Base-by-base conservation (phyloP, 1,140 invertebrate species). In the Berghia stephanieae region DNA sequence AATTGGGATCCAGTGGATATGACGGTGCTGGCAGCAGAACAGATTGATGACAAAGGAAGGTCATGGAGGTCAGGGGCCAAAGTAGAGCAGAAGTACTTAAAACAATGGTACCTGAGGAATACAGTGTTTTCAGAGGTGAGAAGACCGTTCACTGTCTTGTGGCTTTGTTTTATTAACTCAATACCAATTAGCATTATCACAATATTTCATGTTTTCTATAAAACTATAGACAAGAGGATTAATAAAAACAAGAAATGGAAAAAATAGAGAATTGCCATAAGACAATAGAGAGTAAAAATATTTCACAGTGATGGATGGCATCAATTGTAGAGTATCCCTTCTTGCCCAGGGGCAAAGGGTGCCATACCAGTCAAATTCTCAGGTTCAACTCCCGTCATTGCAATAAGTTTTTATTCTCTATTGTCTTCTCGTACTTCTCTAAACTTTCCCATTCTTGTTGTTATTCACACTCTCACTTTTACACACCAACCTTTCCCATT, bases 1-100 rank as follows among this genome's bases (percentile, higher is more conserved):
- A 98, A 99, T 91, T 99, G 98, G 98, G 98, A 99, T 92, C 98
- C 98, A 0, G 91, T 99, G 1, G 98, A 99, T 91, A 89, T 96
- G 88, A 99, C 98, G 18, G 98, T 99, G 5, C 88, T 99, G 74
- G 98, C 98, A 24, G 94, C 99, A 91, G 98, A 99, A 89, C 98
- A 99, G 81, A 92, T 99, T 38, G 96, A 98, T 91, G 92, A 93
- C 57, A 92, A 95, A 87, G 96, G 96, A 31, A 92, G 91, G 81
- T 98, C 97, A 0, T 99, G 98, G 98, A 91, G 98, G 77, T 99
- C 98, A 24, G 98, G 98, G 1, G 97, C 96, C 8, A 93, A 93
- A 88, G 97, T 99, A 18, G 95, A 99, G 87, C 97, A 96, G 85
- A 94, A 93, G 86, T 89, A 93, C 60, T 90, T 99, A 0, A 94